Base-by-base conservation (phyloP, 1,140 invertebrate genomes). In the Parapsyche elsis region DNA sequence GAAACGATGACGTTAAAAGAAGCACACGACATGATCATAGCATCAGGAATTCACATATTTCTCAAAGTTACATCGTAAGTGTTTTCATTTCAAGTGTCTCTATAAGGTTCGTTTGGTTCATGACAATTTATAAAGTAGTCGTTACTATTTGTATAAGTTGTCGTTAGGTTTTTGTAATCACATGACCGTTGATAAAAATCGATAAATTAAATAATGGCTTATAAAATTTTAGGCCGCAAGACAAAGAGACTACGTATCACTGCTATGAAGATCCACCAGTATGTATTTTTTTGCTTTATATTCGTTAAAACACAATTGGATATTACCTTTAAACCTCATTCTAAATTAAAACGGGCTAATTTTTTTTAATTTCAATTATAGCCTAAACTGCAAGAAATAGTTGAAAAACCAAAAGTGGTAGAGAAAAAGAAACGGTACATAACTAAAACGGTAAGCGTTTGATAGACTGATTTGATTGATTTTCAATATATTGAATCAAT, bases 1-100 rank as follows among this genome's bases (percentile, higher is more conserved):
- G 90, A 92, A 70, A 87, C 88, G 78, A 87, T 97, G 81, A 93
- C 94, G 16, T 94, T 97, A 84, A 92, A 93, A 83, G 93, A 96
- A 87, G 95, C 95, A 12, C 95, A 97, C 85, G 93, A 96, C 84
- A 90, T 91, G 71, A 94, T 98, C 26, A 59, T 86, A 9, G 81
- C 85, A n/a, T 85, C 86, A 0, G 86, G 86, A 0, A 84, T 87
- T 21, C 84, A 87, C 71, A 81, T 87, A 0, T 80, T 80, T 61
- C 64, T 87, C 0, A 82, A 83, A 61, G 85, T 87, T 7, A 85
- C 86, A 0, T 83, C 86, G 86, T 87, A 74, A 86, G 86, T 85
- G 79, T 19, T 16, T 38, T 38, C 1, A 4, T 38, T 38, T 38
- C 7, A n/a, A n/a, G n/a, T n/a, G n/a, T n/a, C n/a, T 21, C 19